phyloP scores from a whole-genome alignment of 2,113 vertebrate species.

The Myocastor coypus region DNA sequence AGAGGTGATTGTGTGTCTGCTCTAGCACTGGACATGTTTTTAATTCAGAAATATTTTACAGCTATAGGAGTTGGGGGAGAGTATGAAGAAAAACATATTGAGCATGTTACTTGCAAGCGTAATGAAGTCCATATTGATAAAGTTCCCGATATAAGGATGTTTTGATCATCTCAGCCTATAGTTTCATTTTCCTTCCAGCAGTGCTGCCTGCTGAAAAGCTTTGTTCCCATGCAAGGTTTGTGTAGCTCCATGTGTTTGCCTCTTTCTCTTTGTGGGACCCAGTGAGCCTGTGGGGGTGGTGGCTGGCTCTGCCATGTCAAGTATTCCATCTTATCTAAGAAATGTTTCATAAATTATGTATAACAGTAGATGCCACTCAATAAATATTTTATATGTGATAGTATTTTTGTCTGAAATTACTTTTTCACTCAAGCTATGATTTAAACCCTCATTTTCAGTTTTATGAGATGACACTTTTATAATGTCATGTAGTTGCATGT shows the following conservation, averaged over 20 bases:
- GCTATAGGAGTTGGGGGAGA: background rate
- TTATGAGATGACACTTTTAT: conserved; percentile 81
- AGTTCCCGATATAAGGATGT: background rate
- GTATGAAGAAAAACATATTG: background rate
- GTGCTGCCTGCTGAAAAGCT: conserved; percentile 6
- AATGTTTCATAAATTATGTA: conserved; percentile 78
- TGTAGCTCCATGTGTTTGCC: conserved; percentile 57
- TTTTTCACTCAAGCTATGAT: conserved; percentile 84
- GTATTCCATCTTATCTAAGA: conserved; percentile 71
- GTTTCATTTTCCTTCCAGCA: conserved; percentile 57
- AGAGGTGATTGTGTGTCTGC: background rate
- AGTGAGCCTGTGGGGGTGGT: background rate
- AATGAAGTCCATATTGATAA: conserved; percentile 22
- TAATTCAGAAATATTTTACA: background rate
- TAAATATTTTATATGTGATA: conserved; percentile 85
- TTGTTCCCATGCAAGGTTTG: conserved; percentile 58
- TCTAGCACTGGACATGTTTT: background rate
- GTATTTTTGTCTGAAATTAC: conserved; percentile 83
- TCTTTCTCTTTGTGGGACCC: background rate
- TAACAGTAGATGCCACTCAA: conserved; percentile 82
- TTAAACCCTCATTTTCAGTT: conserved; percentile 82
- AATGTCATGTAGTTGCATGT: conserved; percentile 75
- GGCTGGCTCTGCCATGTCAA: conserved; percentile 51
- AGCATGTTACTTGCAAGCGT: conserved; percentile 2
- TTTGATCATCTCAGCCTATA: background rate